These are phyloP conservation scores for Microctonus brassicae DNA, from an alignment of 2,888 invertebrate species.

Conservation along the genomic window DNA sequence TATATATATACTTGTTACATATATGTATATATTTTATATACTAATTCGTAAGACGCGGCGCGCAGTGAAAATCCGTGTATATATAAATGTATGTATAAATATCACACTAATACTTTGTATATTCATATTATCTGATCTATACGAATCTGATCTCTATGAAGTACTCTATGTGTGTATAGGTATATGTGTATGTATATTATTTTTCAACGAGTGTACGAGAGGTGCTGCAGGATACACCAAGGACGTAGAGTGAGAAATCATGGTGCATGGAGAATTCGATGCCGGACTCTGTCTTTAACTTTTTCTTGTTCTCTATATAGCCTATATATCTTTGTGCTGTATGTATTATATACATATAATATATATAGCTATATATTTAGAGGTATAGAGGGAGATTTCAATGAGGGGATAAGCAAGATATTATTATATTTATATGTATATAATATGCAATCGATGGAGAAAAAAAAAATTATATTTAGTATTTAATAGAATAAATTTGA, in stretches of 20 bases:
- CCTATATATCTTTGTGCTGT: neutral
- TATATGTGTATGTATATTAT: slow-evolving; percentile 15
- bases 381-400: slow-evolving; percentile 8
- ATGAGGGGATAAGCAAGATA: slow-evolving; percentile 23
- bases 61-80: slow-evolving; percentile 14
- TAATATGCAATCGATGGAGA: neutral
- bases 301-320: neutral
- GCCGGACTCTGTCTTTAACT: slow-evolving; percentile 19
- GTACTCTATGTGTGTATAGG: neutral
- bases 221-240: slow-evolving; percentile 36
- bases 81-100: neutral
- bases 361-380: neutral
- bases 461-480: no score
- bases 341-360: neutral
- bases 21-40: neutral
- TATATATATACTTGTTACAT: no score
- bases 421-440: neutral
- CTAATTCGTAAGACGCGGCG: slow-evolving; percentile 11
- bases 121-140: no score
- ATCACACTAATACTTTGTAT: neutral
- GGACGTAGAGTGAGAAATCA: slow-evolving; percentile 29
- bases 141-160: slow-evolving; percentile 15
- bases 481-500: no score
- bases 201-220: slow-evolving; percentile 10
- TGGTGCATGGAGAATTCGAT: slow-evolving; percentile 31